Conservation (phyloP, 2,888 invertebrate genomes). For the Apamea monoglypha region DNA sequence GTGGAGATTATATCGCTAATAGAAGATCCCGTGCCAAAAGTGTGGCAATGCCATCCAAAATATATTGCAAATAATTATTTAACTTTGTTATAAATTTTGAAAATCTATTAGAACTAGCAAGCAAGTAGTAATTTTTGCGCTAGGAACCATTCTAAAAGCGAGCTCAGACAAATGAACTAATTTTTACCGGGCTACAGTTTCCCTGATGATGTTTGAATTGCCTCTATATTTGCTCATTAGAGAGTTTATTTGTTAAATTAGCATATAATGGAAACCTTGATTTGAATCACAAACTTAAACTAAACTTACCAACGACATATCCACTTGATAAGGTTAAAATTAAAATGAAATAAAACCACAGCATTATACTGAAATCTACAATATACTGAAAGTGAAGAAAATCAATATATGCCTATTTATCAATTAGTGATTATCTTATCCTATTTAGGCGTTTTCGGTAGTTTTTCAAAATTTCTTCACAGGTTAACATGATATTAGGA, state of each 20-base stretch:
- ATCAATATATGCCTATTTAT: slow-evolving; percentile 44
- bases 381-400: slow-evolving; percentile 56
- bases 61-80: slow-evolving; percentile 3
- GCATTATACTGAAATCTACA: slow-evolving; percentile 49
- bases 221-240: slow-evolving; percentile 1
- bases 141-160: not conserved
- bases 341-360: slow-evolving; percentile 67
- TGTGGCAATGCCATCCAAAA: slow-evolving; percentile 30
- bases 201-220: not conserved
- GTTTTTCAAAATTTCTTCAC: slow-evolving; percentile 18
- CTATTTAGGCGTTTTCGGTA: slow-evolving; percentile 21
- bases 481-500: not conserved
- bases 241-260: slow-evolving; percentile 4
- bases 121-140: not conserved
- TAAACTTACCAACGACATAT: slow-evolving; percentile 66
- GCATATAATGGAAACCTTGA: not conserved
- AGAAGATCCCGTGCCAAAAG: slow-evolving; percentile 6
- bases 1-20: slow-evolving; percentile 5
- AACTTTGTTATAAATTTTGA: not conserved
- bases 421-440: slow-evolving; percentile 60
- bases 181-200: not conserved
- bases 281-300: slow-evolving; percentile 8
- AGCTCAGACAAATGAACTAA: not conserved
- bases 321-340: slow-evolving; percentile 61
- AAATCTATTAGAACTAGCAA: not conserved